Conservation (phyloP, 2,888 invertebrate genomes). For the Hyalella azteca region DNA sequence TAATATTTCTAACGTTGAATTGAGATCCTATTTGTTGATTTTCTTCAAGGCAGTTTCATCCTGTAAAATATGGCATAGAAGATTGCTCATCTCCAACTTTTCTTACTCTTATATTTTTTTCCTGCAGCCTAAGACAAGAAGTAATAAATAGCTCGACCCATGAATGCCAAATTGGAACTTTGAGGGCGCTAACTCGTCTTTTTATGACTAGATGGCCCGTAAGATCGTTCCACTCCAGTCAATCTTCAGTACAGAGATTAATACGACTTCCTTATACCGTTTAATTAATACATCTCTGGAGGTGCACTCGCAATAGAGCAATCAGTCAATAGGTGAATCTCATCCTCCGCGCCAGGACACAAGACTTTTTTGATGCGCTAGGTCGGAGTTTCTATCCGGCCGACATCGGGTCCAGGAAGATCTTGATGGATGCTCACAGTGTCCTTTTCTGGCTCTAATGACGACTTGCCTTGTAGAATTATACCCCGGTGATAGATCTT, state of each 20-base stretch:
- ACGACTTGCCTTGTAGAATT: slow-evolving; percentile 34
- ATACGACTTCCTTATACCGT: slow-evolving; percentile 24
- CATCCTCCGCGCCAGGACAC: slow-evolving; percentile 6
- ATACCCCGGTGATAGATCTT: slow-evolving; percentile 29
- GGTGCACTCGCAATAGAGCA: slow-evolving; percentile 23
- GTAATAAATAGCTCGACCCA: slow-evolving; percentile 8
- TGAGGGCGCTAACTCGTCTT: not conserved
- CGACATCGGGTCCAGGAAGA: slow-evolving; percentile 20
- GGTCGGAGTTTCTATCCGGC: slow-evolving; percentile 20
- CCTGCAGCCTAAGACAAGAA: not conserved
- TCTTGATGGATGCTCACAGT: slow-evolving; percentile 28
- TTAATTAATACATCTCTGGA: slow-evolving; percentile 30
- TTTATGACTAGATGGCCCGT: slow-evolving; percentile 1
- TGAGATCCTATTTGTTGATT: too few species aligned
- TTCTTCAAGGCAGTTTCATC: too few species aligned
- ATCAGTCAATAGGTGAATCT: slow-evolving; percentile 20
- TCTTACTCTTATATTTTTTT: too few species aligned
- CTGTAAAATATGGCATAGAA: too few species aligned
- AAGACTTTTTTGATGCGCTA: not conserved
- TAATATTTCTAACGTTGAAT: too few species aligned
- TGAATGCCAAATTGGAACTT: slow-evolving; percentile 9
- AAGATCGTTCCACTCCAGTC: not conserved
- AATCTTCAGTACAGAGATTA: slow-evolving; percentile 25
- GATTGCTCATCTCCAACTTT: too few species aligned
- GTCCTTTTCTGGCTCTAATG: slow-evolving; percentile 32